Conservation (phyloP, 2,797 vertebrate species). For the Euthynnus affinis region DNA sequence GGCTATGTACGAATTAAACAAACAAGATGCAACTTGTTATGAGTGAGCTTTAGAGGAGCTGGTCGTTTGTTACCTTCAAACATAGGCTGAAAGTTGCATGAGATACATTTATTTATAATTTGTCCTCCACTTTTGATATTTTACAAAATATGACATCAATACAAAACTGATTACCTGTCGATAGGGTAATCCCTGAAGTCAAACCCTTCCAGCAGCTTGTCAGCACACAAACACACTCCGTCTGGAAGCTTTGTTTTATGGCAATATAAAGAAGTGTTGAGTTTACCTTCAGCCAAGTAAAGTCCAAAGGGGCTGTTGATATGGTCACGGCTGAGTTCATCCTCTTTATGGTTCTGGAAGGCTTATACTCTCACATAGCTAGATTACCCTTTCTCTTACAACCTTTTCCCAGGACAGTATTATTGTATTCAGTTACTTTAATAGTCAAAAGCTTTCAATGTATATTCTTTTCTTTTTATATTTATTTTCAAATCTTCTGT, state of each 20-base stretch:
- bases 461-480: not conserved
- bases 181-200: constrained; percentile 31
- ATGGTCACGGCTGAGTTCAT: constrained; percentile 43
- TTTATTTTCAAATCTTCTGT: not conserved
- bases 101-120: not conserved
- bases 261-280: constrained; percentile 37
- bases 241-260: constrained; percentile 31
- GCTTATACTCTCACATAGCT: constrained; percentile 13
- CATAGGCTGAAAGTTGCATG: not conserved
- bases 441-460: not conserved
- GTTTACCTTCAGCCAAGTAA: constrained; percentile 35
- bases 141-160: not conserved
- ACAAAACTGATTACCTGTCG: constrained; percentile 20
- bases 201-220: constrained; percentile 4
- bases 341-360: constrained; percentile 19
- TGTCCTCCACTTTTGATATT: not conserved
- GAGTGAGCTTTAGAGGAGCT: too few species aligned
- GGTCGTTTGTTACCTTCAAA: not conserved
- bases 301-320: constrained; percentile 43
- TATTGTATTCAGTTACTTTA: not conserved
- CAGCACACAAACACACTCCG: constrained; percentile 16
- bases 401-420: not conserved
- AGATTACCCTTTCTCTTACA: constrained; percentile 13
- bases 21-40: too few species aligned
- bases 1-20: too few species aligned